A percentile compares a stretch with the other conserved stretches of the same genome.
phyloP scores from a whole-genome alignment of 2,797 vertebrate species.

The Sciurus carolinensis region DNA sequence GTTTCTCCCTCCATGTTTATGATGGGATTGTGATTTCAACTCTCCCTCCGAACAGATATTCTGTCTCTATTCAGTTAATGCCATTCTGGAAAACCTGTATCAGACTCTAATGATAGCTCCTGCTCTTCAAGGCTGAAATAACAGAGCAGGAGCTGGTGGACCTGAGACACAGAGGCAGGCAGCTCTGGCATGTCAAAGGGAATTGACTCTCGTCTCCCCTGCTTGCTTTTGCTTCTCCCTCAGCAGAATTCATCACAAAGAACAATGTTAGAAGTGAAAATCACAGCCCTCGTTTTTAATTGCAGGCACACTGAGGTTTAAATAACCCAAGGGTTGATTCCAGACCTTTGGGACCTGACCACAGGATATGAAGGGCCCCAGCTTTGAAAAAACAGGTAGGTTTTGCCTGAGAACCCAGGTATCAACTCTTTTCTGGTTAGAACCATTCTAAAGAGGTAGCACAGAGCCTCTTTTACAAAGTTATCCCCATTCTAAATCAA shows the following conservation, averaged over 20 bases:
- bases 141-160: not conserved
- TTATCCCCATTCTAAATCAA: not conserved
- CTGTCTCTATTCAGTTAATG: conserved; percentile 36
- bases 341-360: not conserved
- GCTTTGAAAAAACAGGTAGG: conserved; percentile 12
- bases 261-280: not conserved
- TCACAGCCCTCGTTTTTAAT: not conserved
- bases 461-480: not conserved
- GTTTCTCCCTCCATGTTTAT: conserved; percentile 65
- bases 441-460: not conserved
- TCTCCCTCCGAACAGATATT: not conserved
- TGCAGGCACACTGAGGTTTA: conserved; percentile 21
- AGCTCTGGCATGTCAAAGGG: not conserved
- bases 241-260: not conserved
- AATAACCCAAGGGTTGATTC: conserved; percentile 39
- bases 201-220: not conserved
- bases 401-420: not conserved
- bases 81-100: conserved; percentile 67
- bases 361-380: not conserved
- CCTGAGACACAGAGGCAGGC: not conserved
- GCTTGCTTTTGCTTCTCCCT: not conserved
- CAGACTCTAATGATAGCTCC: conserved; percentile 54
- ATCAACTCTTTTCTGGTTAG: not conserved
- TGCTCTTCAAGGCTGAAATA: not conserved
- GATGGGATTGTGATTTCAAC: conserved; percentile 53